Evolutionary conservation across 2,888 invertebrate species (phyloP).

Genomic region (Netelia fuscicornis): DNA sequence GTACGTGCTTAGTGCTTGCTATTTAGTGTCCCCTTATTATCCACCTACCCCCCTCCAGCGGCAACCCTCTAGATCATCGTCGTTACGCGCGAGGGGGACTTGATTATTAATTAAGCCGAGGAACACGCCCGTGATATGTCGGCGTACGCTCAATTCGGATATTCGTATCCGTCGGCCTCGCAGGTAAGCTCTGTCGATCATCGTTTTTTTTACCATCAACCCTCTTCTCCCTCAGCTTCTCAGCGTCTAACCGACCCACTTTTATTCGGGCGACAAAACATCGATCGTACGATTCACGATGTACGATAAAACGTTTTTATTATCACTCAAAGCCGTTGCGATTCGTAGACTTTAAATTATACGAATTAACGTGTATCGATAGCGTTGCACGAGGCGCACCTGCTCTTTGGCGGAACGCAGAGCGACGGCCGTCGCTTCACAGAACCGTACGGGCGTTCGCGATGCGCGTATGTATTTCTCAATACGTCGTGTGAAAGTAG

Average conservation of each 20-base stretch:
- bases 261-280: not conserved
- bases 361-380: slow-evolving; percentile 9
- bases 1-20: slow-evolving; percentile 76
- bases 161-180: slow-evolving; percentile 95
- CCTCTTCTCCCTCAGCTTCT: not conserved
- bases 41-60: slow-evolving; percentile 8
- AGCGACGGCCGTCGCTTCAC: slow-evolving; percentile 68
- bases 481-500: slow-evolving; percentile 56
- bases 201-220: not conserved
- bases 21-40: slow-evolving; percentile 54
- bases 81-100: slow-evolving; percentile 31
- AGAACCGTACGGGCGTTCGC: not conserved
- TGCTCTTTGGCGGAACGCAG: slow-evolving; percentile 66
- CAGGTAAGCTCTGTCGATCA: slow-evolving; percentile 88
- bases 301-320: not conserved
- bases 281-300: not conserved
- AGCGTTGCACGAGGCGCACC: slow-evolving; percentile 73
- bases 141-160: slow-evolving; percentile 97
- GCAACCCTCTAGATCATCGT: slow-evolving; percentile 23
- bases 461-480: slow-evolving; percentile 27
- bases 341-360: not conserved
- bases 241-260: not conserved
- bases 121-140: slow-evolving; percentile 86
- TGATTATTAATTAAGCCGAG: slow-evolving; percentile 25
- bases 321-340: not conserved